phyloP scores from a whole-genome alignment of 2,113 vertebrate genomes.

The Serinus canaria region DNA sequence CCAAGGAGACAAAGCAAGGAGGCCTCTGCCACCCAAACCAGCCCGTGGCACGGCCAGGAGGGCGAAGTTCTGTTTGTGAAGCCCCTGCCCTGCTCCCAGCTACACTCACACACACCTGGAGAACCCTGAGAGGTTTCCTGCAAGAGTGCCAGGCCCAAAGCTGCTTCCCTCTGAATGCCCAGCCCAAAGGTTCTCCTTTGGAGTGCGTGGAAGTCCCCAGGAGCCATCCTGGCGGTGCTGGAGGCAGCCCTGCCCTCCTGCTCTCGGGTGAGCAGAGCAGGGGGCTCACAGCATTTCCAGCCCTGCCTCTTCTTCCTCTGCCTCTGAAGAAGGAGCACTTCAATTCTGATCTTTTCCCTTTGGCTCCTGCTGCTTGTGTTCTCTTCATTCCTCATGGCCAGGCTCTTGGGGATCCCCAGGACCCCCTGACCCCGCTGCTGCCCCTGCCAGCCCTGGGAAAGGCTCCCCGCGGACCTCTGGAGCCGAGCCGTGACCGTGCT shows the following conservation, averaged over 20 bases:
- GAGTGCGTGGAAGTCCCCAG: rapidly evolving
- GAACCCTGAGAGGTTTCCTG: not conserved
- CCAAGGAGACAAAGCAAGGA: no score
- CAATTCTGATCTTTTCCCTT: rapidly evolving
- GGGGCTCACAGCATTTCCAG: rapidly evolving
- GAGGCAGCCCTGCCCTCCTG: rapidly evolving
- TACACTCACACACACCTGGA: not conserved
- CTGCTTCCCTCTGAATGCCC: rapidly evolving
- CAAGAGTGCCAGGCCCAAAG: not conserved
- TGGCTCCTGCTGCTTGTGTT: rapidly evolving
- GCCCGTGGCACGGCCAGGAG: rapidly evolving
- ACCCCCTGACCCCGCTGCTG: rapidly evolving
- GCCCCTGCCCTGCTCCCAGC: not conserved
- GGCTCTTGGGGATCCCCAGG: not conserved
- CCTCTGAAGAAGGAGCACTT: not conserved
- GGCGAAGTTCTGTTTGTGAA: rapidly evolving
- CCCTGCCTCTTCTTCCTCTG: not conserved
- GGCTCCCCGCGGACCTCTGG: no score
- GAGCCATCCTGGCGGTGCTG: rapidly evolving
- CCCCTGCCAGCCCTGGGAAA: no score
- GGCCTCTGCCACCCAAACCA: not conserved
- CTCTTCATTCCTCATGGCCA: rapidly evolving
- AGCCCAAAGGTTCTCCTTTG: rapidly evolving
- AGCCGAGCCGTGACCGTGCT: not conserved
- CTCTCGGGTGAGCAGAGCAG: rapidly evolving